Conservation (phyloP, 2,888 invertebrate genomes). For the Chymomyza procnemis region DNA sequence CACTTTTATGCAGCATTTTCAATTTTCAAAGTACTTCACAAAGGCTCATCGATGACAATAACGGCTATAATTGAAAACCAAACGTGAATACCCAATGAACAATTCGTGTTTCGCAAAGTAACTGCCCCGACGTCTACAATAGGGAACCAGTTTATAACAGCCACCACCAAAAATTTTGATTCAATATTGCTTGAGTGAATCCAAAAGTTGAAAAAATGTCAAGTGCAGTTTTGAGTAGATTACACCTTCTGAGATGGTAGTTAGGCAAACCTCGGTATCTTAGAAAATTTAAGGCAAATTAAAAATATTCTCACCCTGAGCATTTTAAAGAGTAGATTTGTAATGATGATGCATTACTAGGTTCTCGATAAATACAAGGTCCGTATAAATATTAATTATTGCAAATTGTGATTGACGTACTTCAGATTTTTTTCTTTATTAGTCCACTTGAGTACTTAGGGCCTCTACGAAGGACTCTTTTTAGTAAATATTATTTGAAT, state of each 20-base stretch:
- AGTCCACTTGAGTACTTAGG: too few species aligned
- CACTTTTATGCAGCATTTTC: neutral
- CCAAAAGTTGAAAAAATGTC: too few species aligned
- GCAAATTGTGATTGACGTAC: slow-evolving; percentile 37
- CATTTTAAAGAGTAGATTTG: slow-evolving; percentile 11
- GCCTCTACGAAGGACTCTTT: too few species aligned
- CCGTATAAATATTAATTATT: slow-evolving; percentile 22
- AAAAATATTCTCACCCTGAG: too few species aligned
- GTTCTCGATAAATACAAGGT: neutral
- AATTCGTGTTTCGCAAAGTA: neutral
- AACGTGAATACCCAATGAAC: neutral
- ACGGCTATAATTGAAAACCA: neutral
- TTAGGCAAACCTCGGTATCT: too few species aligned
- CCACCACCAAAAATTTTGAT: too few species aligned
- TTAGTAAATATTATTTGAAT: slow-evolving; percentile 41
- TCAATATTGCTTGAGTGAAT: too few species aligned
- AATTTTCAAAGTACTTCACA: neutral
- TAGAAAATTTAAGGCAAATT: too few species aligned
- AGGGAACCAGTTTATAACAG: too few species aligned
- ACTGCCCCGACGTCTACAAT: neutral
- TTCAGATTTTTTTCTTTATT: too few species aligned
- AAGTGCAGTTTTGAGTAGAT: too few species aligned
- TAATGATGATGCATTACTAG: slow-evolving; percentile 11
- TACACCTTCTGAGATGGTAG: too few species aligned
- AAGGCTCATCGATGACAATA: neutral